Evolutionary conservation across 2,113 vertebrate genomes (phyloP).

Genomic region (Pycnonotus jocosus): DNA sequence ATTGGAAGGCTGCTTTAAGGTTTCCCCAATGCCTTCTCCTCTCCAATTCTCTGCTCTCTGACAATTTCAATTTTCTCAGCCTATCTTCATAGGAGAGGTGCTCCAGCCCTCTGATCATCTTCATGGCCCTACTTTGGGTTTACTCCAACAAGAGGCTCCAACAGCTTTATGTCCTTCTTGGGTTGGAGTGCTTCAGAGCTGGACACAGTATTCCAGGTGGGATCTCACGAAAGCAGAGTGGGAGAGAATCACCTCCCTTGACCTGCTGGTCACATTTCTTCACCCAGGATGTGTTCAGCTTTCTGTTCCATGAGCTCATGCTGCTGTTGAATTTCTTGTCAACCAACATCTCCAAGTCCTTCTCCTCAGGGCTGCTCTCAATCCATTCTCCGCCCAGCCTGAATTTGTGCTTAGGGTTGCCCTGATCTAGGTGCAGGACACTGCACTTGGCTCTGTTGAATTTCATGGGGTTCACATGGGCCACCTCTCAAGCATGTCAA

Average conservation of each 20-base stretch:
- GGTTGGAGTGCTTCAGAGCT: not conserved
- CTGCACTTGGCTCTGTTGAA: not conserved
- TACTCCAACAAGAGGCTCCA: not conserved
- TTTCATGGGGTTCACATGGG: not conserved
- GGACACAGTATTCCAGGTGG: not conserved
- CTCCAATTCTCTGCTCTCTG: not conserved
- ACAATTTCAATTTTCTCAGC: not conserved
- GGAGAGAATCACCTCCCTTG: not conserved
- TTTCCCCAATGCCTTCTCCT: not conserved
- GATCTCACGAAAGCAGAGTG: fast-evolving
- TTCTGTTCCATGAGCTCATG: fast-evolving
- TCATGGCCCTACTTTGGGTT: not conserved
- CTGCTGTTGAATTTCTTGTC: not conserved
- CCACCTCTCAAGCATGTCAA: not conserved
- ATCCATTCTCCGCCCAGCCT: not conserved
- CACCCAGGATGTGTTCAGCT: not conserved
- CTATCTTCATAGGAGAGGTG: not conserved
- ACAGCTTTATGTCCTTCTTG: not conserved
- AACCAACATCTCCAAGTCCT: not conserved
- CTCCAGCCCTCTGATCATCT: not conserved
- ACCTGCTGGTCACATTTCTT: not conserved
- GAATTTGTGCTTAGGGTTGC: not conserved
- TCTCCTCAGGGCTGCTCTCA: not conserved
- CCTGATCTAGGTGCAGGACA: no score
- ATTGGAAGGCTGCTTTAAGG: not conserved